Evolutionary conservation across 2,797 vertebrate genomes (phyloP).

Genomic region (Simalia tracyae): DNA sequence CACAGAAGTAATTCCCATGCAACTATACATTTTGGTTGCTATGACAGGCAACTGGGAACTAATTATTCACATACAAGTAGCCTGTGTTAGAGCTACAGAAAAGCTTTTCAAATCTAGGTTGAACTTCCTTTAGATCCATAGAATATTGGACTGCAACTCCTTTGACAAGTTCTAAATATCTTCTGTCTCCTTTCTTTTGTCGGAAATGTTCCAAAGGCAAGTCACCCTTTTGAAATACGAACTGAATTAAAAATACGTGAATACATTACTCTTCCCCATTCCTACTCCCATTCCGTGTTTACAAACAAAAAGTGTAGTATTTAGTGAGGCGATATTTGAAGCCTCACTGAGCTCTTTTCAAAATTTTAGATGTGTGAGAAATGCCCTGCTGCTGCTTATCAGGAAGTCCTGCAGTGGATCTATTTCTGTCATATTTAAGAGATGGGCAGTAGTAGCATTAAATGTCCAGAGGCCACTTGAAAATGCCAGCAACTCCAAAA

Average conservation of each 20-base stretch:
- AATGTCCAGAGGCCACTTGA: not conserved
- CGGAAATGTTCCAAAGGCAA: not conserved
- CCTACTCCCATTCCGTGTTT: not conserved
- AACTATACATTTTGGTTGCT: not conserved
- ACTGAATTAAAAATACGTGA: not conserved
- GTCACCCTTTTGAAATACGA: not conserved
- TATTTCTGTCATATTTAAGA: not conserved
- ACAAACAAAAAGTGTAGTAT: not conserved
- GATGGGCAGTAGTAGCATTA: not conserved
- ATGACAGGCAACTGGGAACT: slow-evolving; percentile 2
- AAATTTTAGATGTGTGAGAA: not conserved
- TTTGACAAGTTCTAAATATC: not conserved
- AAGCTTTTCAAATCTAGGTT: not conserved
- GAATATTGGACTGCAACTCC: not conserved
- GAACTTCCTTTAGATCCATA: not conserved
- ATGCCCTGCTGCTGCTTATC: not conserved
- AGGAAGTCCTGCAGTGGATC: not conserved
- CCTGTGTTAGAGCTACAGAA: not conserved
- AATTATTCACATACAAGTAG: not conserved
- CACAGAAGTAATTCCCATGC: not conserved
- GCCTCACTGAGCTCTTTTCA: not conserved
- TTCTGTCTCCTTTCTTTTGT: not conserved
- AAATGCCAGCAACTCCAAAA: not conserved
- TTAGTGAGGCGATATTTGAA: not conserved
- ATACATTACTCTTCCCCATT: not conserved